Evolutionary conservation across 35 echinoderm and acorn worm species (phyloP), one percentile per base, ranked within the genome.

Genomic region (Lytechinus variegatus): DNA sequence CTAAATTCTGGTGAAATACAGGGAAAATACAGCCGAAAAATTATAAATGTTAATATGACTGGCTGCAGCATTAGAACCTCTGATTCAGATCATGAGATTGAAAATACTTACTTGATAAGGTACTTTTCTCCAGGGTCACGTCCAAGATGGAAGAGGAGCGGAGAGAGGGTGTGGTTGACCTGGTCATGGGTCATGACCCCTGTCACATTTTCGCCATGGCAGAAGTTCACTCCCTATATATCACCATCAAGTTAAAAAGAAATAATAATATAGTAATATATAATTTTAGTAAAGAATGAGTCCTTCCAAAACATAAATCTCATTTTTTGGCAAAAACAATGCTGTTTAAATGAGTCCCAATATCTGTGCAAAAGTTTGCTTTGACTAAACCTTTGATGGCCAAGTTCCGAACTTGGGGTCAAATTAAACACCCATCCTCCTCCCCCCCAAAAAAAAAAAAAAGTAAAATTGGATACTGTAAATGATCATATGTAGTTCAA

Each of bases 181-280:
- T 99, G 98, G 51, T 96, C 94, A 86, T 99, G 98, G 55, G 98
- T 99, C 97, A 97, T 99, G 12, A 99, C 97, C 54, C 96, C 98
- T 27, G 54, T 96, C 10, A 99, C 96, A 95, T 97, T 97, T 86
- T 99, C 95, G 54, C 98, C 98, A 71, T 57, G 95, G 92, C 98
- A 99, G 95, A 99, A 99, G 92, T 99, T 95, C 0, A 96, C 94
- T 88, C 96, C 90, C 96, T 99, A 79, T 7, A n/a, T n/a, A n/a
- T 79, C 8, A 24, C 4, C 16, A 79, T 24, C 66, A 71, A 94
- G 24, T 87, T 8, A n/a, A n/a, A n/a, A 54, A 91, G 4, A n/a
- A 9, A 95, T 91, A 87, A 52, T 56, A 89, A 44, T 44, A 44
- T 44, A 44, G 1, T 54, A 52, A 33, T 52, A 52, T 6, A 79